phyloP scores from a whole-genome alignment of 2,113 vertebrate genomes.

The Pyxicephalus adspersus region DNA sequence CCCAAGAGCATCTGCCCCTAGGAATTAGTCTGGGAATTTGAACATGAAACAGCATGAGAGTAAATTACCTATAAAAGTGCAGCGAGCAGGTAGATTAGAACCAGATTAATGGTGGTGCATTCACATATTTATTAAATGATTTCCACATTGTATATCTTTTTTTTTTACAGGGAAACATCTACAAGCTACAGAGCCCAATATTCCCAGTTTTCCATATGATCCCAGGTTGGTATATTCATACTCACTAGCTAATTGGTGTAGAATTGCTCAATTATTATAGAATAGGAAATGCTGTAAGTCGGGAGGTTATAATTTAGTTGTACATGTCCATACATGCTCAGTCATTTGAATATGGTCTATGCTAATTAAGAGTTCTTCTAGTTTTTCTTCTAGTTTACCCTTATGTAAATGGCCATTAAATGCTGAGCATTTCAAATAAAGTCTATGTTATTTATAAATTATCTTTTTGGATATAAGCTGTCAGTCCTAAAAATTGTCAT shows the following conservation, averaged over 20 bases:
- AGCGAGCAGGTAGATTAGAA: constrained; percentile 16
- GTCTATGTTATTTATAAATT: neutral
- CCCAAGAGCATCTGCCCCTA: constrained; percentile 2
- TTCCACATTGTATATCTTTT: neutral
- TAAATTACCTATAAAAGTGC: neutral
- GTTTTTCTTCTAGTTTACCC: no score
- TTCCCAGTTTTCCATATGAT: neutral
- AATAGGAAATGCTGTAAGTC: no score
- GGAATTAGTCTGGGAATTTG: constrained; percentile 44
- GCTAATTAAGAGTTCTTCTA: no score
- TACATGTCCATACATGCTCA: no score
- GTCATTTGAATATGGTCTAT: no score
- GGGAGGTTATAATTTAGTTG: neutral
- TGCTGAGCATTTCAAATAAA: neutral
- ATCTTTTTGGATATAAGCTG: no score
- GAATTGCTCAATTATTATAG: no score
- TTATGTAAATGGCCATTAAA: neutral
- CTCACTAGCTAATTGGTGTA: neutral
- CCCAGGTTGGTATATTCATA: constrained; percentile 17
- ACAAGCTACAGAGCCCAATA: neutral
- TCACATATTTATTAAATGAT: neutral
- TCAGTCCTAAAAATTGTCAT: no score
- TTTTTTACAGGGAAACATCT: neutral
- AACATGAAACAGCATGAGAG: constrained; percentile 23
- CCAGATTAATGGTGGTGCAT: constrained; percentile 15